Conservation (phyloP, 2,888 invertebrate species). For the Anorthoa munda region DNA sequence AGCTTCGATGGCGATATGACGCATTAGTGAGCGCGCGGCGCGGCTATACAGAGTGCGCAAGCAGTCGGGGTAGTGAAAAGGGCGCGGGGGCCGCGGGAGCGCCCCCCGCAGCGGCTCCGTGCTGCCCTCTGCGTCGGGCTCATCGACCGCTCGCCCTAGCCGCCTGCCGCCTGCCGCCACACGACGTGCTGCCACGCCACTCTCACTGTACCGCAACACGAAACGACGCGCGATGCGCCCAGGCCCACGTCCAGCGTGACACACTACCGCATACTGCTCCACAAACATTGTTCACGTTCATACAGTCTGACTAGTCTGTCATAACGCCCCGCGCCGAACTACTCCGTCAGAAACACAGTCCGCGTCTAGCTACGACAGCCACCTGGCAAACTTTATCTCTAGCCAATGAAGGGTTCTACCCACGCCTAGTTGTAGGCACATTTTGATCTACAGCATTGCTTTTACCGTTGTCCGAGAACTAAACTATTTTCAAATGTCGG, state of each 20-base stretch:
- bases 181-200: slow-evolving; percentile 75
- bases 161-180: slow-evolving; percentile 74
- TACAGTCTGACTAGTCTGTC: slow-evolving; percentile 43
- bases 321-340: slow-evolving; percentile 22
- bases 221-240: slow-evolving; percentile 74
- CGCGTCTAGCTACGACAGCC: slow-evolving; percentile 14
- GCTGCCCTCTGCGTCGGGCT: slow-evolving; percentile 90
- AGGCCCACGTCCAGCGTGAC: slow-evolving; percentile 66
- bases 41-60: slow-evolving; percentile 85
- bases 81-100: slow-evolving; percentile 77
- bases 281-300: slow-evolving; percentile 46
- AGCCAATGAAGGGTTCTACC: slow-evolving; percentile 28
- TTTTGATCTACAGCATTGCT: slow-evolving; percentile 12
- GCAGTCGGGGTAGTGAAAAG: slow-evolving; percentile 80
- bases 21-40: slow-evolving; percentile 91
- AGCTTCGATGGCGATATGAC: slow-evolving; percentile 86
- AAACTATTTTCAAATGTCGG: slow-evolving; percentile 2
- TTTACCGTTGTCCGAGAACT: slow-evolving; percentile 25
- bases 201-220: slow-evolving; percentile 84
- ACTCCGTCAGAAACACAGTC: slow-evolving; percentile 14
- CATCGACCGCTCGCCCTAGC: slow-evolving; percentile 89
- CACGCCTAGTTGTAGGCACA: slow-evolving; percentile 20
- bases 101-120: slow-evolving; percentile 82
- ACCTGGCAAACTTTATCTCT: slow-evolving; percentile 21
- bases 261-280: slow-evolving; percentile 50